phyloP scores from a whole-genome alignment of 2,797 vertebrate species.

The Clarias fuscus region DNA sequence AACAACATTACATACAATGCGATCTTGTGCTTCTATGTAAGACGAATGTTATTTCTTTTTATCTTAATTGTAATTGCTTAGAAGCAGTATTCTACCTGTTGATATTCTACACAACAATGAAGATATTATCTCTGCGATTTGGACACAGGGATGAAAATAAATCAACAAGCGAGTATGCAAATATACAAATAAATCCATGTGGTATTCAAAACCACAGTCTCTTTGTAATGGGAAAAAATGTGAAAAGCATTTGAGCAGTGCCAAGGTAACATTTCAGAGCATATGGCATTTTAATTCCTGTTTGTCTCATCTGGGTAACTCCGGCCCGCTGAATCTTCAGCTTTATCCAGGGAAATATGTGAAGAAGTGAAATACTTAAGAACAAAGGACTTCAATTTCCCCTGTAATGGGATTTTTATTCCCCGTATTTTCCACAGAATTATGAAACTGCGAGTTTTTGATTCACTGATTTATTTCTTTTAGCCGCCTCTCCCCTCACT shows the following conservation, averaged over 20 bases:
- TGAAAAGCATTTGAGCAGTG: conserved; percentile 74
- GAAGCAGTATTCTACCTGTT: neutral
- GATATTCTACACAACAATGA: conserved; percentile 6
- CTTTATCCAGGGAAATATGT: conserved; percentile 79
- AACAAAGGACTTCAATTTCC: conserved; percentile 79
- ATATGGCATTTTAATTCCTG: conserved; percentile 84
- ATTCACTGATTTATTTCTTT: conserved; percentile 54
- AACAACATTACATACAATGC: neutral
- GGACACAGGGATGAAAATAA: conserved; percentile 30
- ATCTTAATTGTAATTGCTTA: neutral
- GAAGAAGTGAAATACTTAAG: conserved; percentile 77
- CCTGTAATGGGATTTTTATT: conserved; percentile 77
- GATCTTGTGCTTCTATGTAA: neutral
- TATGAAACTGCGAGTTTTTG: conserved; percentile 57
- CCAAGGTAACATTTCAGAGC: conserved; percentile 74
- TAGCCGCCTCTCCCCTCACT: conserved; percentile 41
- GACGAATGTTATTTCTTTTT: neutral
- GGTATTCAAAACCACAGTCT: conserved; percentile 64
- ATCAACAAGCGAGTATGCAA: conserved; percentile 39
- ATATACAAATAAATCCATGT: conserved; percentile 48
- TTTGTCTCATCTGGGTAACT: conserved; percentile 82
- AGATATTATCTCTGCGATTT: conserved; percentile 18
- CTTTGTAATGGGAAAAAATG: conserved; percentile 77
- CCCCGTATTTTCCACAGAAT: conserved; percentile 61
- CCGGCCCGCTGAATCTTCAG: conserved; percentile 68